phyloP scores from a whole-genome alignment of 2,797 vertebrate genomes.

The Danio albolineatus region DNA sequence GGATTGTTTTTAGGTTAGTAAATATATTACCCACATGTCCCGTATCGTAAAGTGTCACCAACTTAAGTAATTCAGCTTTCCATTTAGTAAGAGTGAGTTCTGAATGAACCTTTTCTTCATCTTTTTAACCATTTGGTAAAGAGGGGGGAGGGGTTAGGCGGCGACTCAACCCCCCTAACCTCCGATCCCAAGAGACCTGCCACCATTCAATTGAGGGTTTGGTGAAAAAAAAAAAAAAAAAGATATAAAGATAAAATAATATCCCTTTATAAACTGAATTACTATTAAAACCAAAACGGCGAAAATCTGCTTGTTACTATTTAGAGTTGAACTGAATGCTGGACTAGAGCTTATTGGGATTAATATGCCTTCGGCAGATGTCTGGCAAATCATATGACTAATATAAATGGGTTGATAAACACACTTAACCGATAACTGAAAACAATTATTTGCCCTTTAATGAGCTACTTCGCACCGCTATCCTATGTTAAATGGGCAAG shows the following conservation, averaged over 20 bases:
- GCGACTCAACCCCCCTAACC: neutral
- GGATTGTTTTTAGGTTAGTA: too few relatives aligned
- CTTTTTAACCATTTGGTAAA: neutral
- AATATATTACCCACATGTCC: too few relatives aligned
- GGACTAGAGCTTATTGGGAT: constrained; percentile 77
- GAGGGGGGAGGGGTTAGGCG: neutral
- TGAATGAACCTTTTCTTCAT: neutral
- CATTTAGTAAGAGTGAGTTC: neutral
- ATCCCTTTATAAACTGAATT: constrained; percentile 61
- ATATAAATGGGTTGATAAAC: constrained; percentile 79
- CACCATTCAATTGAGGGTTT: neutral
- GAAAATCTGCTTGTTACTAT: neutral
- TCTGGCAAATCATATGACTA: constrained; percentile 63
- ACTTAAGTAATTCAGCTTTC: too few relatives aligned
- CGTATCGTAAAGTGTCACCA: too few relatives aligned
- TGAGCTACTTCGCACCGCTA: too few relatives aligned
- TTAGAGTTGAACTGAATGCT: constrained; percentile 57
- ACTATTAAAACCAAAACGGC: constrained; percentile 65
- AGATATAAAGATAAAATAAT: neutral
- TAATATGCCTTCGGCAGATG: constrained; percentile 71
- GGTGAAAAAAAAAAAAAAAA: neutral
- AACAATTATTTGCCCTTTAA: constrained; percentile 82
- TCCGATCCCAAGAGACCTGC: neutral
- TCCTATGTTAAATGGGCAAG: too few relatives aligned
- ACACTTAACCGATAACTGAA: constrained; percentile 76